Percentiles rank a stretch among this genome's conserved stretches.
Evolutionary conservation across 2,113 vertebrate genomes (phyloP).

Genomic region (Boulengeromyrus knoepffleri): DNA sequence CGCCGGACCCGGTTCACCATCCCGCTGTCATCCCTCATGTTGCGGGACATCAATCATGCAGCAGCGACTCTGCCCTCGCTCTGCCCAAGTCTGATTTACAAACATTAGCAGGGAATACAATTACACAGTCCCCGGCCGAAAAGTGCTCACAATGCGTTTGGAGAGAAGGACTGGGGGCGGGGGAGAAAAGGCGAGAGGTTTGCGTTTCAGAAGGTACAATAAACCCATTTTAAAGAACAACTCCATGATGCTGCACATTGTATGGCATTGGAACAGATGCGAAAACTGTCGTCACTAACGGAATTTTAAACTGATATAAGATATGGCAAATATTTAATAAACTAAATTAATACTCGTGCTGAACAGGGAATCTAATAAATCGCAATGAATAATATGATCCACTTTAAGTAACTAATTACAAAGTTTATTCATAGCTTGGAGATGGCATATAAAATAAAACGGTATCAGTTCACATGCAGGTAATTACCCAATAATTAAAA

Average conservation of each 20-base stretch:
- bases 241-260: not conserved
- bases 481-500: not conserved
- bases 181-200: slow-evolving; percentile 1
- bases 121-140: slow-evolving; percentile 62
- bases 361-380: not conserved
- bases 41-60: slow-evolving; percentile 81
- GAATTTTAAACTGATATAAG: not conserved
- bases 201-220: slow-evolving; percentile 18
- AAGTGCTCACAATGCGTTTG: slow-evolving; percentile 49
- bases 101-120: slow-evolving; percentile 85
- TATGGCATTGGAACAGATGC: not conserved
- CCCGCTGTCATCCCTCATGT: slow-evolving; percentile 76
- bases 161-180: slow-evolving; percentile 23
- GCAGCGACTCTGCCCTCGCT: slow-evolving; percentile 69
- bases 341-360: not conserved
- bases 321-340: not conserved
- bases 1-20: slow-evolving; percentile 58
- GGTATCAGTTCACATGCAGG: not conserved
- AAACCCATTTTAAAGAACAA: slow-evolving; percentile 14
- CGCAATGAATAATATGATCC: not conserved
- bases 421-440: slow-evolving; percentile 6
- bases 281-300: not conserved
- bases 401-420: not conserved
- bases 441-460: not conserved
- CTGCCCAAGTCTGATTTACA: slow-evolving; percentile 78